phyloP scores from a whole-genome alignment of 2,113 vertebrate species.

The Hyla sarda region DNA sequence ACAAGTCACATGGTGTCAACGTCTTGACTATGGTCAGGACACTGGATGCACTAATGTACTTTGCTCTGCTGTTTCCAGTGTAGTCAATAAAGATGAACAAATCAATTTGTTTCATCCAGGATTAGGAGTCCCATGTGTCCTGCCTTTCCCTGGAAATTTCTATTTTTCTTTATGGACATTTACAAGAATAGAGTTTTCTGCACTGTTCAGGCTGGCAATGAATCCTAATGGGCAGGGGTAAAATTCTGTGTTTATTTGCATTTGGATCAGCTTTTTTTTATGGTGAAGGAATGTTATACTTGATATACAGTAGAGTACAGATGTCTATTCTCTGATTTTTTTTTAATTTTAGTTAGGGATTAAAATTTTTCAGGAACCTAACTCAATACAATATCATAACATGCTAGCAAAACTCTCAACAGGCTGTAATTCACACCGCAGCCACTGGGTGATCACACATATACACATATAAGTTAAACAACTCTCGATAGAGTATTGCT shows the following conservation, averaged over 20 bases:
- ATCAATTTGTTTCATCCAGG: neutral
- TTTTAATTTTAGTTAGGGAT: neutral
- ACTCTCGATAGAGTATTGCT: too few relatives aligned
- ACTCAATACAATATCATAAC: too few relatives aligned
- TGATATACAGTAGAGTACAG: neutral
- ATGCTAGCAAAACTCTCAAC: too few relatives aligned
- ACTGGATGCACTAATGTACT: neutral
- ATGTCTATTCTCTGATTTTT: neutral
- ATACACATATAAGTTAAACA: too few relatives aligned
- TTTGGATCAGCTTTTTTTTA: neutral
- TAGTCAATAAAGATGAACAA: slow-evolving; percentile 20
- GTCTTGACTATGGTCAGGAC: neutral
- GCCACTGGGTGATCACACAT: too few relatives aligned
- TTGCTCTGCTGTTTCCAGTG: neutral
- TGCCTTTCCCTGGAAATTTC: neutral
- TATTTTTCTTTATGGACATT: neutral
- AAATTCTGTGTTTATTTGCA: neutral
- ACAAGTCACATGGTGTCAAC: neutral
- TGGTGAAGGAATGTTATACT: neutral
- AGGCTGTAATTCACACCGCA: too few relatives aligned
- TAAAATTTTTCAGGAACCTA: too few relatives aligned
- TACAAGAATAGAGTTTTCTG: neutral
- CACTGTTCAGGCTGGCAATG: neutral
- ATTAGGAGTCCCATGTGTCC: slow-evolving; percentile 1
- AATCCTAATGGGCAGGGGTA: neutral